Conservation (phyloP, 2,797 vertebrate species). For the Acrocephalus scirpaceus region DNA sequence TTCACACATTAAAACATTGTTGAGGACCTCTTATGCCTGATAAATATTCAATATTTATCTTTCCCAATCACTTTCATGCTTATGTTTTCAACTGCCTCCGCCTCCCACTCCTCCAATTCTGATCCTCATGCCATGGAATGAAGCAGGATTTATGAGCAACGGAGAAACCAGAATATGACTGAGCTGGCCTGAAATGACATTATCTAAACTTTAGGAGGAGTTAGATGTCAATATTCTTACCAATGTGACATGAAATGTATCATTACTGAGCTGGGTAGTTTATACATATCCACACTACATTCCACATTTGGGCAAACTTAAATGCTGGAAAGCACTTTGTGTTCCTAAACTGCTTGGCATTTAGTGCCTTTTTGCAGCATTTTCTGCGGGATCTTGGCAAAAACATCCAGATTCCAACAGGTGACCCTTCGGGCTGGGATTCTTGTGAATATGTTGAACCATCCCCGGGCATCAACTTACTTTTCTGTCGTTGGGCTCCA, state of each 20-base stretch:
- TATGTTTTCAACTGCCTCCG: background rate
- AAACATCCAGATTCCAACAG: background rate
- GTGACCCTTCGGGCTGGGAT: background rate
- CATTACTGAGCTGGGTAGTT: background rate
- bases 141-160: background rate
- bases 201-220: background rate
- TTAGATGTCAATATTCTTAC: background rate
- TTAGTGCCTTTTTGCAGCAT: background rate
- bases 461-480: constrained; percentile 71
- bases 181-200: background rate
- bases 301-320: background rate
- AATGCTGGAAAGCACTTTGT: background rate
- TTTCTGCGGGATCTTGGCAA: background rate
- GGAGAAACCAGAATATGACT: background rate
- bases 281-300: background rate
- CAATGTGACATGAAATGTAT: background rate
- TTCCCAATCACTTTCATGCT: background rate
- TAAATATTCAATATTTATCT: background rate
- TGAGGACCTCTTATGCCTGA: background rate
- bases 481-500: constrained; percentile 92
- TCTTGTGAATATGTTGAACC: background rate
- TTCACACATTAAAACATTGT: background rate
- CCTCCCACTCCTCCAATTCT: background rate
- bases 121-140: fast-evolving
- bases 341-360: background rate